Evolutionary conservation across 35 echinoderm and acorn worm genomes (phyloP).

Genomic region (Heliocidaris erythrogramma): DNA sequence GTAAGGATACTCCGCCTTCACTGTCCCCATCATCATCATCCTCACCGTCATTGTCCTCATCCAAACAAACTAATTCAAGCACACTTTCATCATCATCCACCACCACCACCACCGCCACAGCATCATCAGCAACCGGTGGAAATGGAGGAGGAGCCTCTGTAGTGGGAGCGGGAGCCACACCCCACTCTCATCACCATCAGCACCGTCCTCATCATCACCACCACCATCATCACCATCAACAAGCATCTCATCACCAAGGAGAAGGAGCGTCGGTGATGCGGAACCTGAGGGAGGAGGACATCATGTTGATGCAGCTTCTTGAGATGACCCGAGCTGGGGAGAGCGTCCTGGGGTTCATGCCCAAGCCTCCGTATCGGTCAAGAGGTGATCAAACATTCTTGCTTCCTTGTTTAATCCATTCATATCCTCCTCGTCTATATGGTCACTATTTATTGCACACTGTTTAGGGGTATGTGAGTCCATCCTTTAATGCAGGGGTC

Average conservation of each 20-base stretch:
- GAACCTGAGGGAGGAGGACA: constrained; percentile 63
- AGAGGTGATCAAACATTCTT: background rate
- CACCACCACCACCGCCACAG: background rate
- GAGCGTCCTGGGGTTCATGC: constrained; percentile 60
- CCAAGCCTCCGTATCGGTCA: constrained; percentile 58
- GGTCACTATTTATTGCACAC: too few relatives aligned
- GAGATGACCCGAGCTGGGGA: constrained; percentile 61
- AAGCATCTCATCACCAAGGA: background rate
- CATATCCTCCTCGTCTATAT: too few relatives aligned
- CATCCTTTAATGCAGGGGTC: too few relatives aligned
- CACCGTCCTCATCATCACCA: constrained; percentile 31
- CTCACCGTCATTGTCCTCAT: constrained; percentile 42
- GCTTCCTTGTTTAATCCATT: too few relatives aligned
- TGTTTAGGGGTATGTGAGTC: too few relatives aligned
- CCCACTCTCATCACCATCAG: background rate
- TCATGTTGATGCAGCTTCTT: constrained; percentile 80
- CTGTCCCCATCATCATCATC: constrained; percentile 34
- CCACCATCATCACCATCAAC: constrained; percentile 36
- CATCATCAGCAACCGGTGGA: constrained; percentile 39
- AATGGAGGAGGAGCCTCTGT: background rate
- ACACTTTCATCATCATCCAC: constrained; percentile 8
- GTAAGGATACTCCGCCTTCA: constrained; percentile 26
- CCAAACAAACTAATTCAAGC: constrained; percentile 7
- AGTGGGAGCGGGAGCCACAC: background rate
- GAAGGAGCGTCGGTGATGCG: constrained; percentile 42